Evolutionary conservation across 2,888 invertebrate genomes (phyloP).

Genomic region (Andrena fulva): DNA sequence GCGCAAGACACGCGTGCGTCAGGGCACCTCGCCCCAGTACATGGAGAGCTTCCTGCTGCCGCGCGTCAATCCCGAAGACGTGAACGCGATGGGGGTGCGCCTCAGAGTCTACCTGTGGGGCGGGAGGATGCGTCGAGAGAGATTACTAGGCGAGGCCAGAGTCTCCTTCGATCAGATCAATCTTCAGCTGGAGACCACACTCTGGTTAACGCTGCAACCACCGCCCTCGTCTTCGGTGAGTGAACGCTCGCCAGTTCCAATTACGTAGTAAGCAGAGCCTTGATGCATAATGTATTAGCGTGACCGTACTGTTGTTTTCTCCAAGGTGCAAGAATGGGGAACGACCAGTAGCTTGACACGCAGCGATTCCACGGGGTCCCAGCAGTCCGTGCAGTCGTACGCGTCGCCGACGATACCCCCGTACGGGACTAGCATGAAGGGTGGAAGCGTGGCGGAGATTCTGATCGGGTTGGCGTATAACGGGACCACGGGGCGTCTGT

Average conservation of each 20-base stretch:
- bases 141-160: conserved; percentile 95
- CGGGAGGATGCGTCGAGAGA: conserved; percentile 96
- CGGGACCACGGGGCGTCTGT: conserved; percentile 96
- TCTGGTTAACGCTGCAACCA: conserved; percentile 93
- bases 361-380: conserved; percentile 97
- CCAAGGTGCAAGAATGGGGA: conserved; percentile 81
- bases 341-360: conserved; percentile 88
- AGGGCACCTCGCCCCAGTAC: conserved; percentile 95
- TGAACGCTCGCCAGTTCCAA: neutral
- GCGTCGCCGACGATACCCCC: conserved; percentile 82
- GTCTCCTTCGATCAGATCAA: conserved; percentile 96
- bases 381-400: conserved; percentile 90
- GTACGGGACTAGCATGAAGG: conserved; percentile 87
- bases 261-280: neutral
- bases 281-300: neutral
- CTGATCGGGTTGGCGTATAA: conserved; percentile 96
- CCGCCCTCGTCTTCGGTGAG: conserved; percentile 80
- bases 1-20: conserved; percentile 96
- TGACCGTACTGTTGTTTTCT: neutral
- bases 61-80: conserved; percentile 97
- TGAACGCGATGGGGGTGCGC: conserved; percentile 95
- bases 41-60: conserved; percentile 97
- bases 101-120: conserved; percentile 95
- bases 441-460: conserved; percentile 96
- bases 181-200: conserved; percentile 94